Evolutionary conservation across 2,888 invertebrate genomes (phyloP), one percentile per base, ranked within the genome.

Genomic region (Melikaiella ostensackeni): DNA sequence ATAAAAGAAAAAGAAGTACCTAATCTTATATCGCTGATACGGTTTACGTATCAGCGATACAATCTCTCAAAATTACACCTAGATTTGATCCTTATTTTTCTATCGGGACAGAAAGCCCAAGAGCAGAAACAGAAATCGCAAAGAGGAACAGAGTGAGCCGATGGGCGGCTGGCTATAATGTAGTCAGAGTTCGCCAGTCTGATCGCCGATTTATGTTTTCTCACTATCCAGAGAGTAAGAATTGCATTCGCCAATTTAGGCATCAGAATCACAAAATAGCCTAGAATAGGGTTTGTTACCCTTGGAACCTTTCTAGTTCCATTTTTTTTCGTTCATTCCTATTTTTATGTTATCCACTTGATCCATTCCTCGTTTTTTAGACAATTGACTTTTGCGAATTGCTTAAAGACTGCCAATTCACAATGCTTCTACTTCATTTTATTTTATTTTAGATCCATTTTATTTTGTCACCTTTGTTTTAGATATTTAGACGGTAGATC

Each of bases 141-240:
- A 84, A 84, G 83, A 88, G 86, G 87, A 89, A 90, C 84, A 88
- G 90, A 88, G 87, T 89, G 86, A 85, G 83, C 82, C 91, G 91
- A 84, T 87, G 90, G 89, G 90, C 91, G 84, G 89, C 89, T 87
- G 91, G 91, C 89, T 91, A 91, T 87, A 90, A 91, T 87, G 89
- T 92, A 88, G 91, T 92, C 86, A 89, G 91, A 86, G 88, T 91
- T 80, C 91, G 92, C 85, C 90, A 91, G 84, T 90, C 89, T 84
- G 91, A 92, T 86, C 90, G 88, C 79, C 91, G 89, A 84, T 90
- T 91, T 91, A 89, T 89, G 87, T 91, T 91, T 90, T 88, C 89
- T 89, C 90, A 91, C 81, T 90, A 91, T 84, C 89, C 89, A 87
- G 87, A 89, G 88, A 88, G 91, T 91, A 91, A 91, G 91, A 87